Percentiles rank a stretch among this genome's conserved stretches.
Evolutionary conservation across 2,113 vertebrate genomes (phyloP).

Genomic region (Phalacrocorax aristotelis): DNA sequence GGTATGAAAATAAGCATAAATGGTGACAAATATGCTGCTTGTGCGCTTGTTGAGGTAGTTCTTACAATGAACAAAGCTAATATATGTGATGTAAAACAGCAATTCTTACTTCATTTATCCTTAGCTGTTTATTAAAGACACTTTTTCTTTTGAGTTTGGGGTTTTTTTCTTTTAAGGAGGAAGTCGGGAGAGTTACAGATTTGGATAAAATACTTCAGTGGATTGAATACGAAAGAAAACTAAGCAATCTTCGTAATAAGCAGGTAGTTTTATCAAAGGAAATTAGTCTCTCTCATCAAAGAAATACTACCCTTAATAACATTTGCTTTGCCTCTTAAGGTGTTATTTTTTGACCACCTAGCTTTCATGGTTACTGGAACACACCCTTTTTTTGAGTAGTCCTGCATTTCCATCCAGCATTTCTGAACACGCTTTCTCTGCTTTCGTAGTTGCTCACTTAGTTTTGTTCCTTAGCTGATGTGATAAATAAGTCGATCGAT

Average conservation of each 20-base stretch:
- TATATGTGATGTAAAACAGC: not conserved
- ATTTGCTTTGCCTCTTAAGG: not conserved
- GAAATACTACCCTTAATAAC: not conserved
- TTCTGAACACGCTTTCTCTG: not conserved
- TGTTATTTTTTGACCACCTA: not conserved
- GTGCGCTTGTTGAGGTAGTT: not conserved
- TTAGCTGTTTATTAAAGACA: not conserved
- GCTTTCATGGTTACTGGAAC: not conserved
- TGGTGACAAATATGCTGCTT: not conserved
- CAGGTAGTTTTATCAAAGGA: not conserved
- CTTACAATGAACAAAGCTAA: not conserved
- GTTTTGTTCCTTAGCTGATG: not conserved
- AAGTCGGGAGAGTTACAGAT: not conserved
- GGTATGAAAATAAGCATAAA: not conserved
- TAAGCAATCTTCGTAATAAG: not conserved
- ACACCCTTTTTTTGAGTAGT: not conserved
- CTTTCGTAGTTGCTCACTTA: not conserved
- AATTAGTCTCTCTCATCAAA: not conserved
- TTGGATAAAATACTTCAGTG: not conserved
- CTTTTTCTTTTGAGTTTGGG: not conserved
- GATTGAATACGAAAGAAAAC: not conserved
- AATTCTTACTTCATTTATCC: not conserved
- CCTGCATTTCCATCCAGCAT: not conserved
- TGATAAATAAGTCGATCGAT: not conserved
- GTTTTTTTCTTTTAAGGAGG: not conserved